Base-by-base conservation (phyloP, 2,113 vertebrate species). In the Setophaga kirtlandii region DNA sequence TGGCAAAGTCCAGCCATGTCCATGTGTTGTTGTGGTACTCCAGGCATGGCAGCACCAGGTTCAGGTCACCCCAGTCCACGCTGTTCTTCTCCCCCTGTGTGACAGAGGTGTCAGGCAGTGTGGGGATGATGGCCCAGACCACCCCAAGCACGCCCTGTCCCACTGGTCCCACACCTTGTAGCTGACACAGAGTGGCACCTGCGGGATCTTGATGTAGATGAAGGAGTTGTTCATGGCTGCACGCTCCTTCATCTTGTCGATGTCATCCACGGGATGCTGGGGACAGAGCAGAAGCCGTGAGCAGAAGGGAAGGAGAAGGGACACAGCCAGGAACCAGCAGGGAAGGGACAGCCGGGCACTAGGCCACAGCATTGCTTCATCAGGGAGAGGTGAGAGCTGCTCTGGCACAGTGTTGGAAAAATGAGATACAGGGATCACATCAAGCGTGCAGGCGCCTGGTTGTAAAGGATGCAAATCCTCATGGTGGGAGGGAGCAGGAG, bases 151-250 rank as follows among this genome's bases (percentile, higher is more conserved):
- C 0, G 0, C 9, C 44, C 56, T 3, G 0, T 39, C 53, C 65
- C 30, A 3, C 56, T 1, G 3, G 28, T 30, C 28, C 16, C 98
- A 11, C 64, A 99, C 99, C 99, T 99, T 99, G 91, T 99, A 99
- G 98, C 99, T 99, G 97, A 99, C 99, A 33, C 99, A 99, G 37
- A 99, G 98, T 0, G 99, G 99, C 95, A 99, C 99, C 97, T 99
- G 99, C 1, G 99, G 99, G 96, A 99, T 99, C 98, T 99, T 99
- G 96, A 99, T 99, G 96, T 99, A 99, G 97, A 99, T 99, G 97
- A 99, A 99, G 81, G 99, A 99, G 96, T 99, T 99, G 98, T 99
- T 99, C 99, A 99, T 99, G 37, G 99, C 99, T 1, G 99, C 99
- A 27, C 99, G 98, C 85, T 99, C 99, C 96, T 99, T 99, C 99